These are phyloP conservation scores for Thamnaconus septentrionalis DNA, from an alignment of 2,113 vertebrate genomes.

Conservation along the genomic window DNA sequence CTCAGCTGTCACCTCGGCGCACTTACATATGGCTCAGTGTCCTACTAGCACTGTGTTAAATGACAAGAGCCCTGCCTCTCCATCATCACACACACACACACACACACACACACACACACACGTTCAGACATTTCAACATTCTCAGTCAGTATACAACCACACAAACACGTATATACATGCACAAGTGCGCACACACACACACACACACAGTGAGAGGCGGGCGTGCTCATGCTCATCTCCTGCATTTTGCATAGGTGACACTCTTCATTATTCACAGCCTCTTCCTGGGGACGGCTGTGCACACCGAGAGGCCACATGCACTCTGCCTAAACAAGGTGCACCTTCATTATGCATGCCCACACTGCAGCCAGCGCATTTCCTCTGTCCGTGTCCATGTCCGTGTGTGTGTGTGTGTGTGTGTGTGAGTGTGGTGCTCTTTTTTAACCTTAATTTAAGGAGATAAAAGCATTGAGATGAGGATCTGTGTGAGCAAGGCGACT, in stretches of 20 bases:
- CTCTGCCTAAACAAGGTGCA: constrained; percentile 77
- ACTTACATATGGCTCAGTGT: constrained; percentile 69
- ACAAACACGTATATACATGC: neutral
- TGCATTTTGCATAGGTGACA: constrained; percentile 81
- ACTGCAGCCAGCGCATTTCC: constrained; percentile 68
- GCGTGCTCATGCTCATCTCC: constrained; percentile 68
- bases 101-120: constrained; percentile 40
- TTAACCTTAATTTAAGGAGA: constrained; percentile 21
- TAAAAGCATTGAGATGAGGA: no score
- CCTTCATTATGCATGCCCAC: constrained; percentile 80
- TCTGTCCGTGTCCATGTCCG: constrained; percentile 34
- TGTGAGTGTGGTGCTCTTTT: constrained; percentile 27
- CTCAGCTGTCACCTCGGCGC: constrained; percentile 66
- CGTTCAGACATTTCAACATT: constrained; percentile 22
- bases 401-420: constrained; percentile 11
- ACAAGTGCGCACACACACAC: constrained; percentile 38
- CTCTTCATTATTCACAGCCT: constrained; percentile 82
- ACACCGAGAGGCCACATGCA: constrained; percentile 73
- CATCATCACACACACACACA: constrained; percentile 41
- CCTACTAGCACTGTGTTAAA: constrained; percentile 60
- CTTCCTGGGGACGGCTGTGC: constrained; percentile 75
- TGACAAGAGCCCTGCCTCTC: constrained; percentile 59
- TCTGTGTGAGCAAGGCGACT: no score
- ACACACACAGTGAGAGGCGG: constrained; percentile 60
- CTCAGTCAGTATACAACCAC: constrained; percentile 9